Base-by-base conservation (phyloP, 2,888 invertebrate genomes). In the Blera fallax region DNA sequence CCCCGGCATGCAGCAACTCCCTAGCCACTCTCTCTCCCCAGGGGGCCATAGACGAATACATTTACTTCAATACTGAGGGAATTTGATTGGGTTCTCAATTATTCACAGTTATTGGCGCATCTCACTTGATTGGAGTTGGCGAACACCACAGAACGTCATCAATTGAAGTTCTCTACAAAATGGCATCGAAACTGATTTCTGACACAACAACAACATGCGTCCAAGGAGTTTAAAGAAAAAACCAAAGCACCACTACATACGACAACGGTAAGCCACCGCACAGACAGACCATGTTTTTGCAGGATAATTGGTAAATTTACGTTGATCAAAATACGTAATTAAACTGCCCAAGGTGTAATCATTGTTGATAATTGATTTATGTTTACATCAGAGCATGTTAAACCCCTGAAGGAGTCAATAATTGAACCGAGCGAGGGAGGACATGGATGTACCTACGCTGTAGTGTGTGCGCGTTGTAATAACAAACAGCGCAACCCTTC, bases 51-150 rank as follows among this genome's bases (percentile, higher is more conserved):
- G 65, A 52, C 45, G 21, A 37, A 43, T 34, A 80, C 43, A 70
- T 65, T 70, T 52, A 29, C 60, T 40, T 18, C 67, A 84, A 79
- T 84, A 74, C 43, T 74, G 79, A 80, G 67, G 90, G 91, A 90
- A 91, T 91, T 91, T 91, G 91, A 91, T 91, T 91, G 91, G 91
- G 90, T 91, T 90, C 90, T 91, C 90, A 91, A 91, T 91, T 91
- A 91, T 91, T 91, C 90, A 91, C 91, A 90, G 90, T 91, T 91
- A 91, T 91, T 91, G 91, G 90, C 77, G 72, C 81, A 81, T 72
- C 65, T 37, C 58, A 37, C 70, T 72, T 76, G 81, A 85, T 81
- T 77, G 81, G 56, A 79, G 64, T 64, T 56, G 2, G 45, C 21
- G 54, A 37, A 43, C 50, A 50, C 14, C 21, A 40, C 11, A 27